phyloP scores from a whole-genome alignment of 2,888 invertebrate species.

The Herminia tarsipennalis region DNA sequence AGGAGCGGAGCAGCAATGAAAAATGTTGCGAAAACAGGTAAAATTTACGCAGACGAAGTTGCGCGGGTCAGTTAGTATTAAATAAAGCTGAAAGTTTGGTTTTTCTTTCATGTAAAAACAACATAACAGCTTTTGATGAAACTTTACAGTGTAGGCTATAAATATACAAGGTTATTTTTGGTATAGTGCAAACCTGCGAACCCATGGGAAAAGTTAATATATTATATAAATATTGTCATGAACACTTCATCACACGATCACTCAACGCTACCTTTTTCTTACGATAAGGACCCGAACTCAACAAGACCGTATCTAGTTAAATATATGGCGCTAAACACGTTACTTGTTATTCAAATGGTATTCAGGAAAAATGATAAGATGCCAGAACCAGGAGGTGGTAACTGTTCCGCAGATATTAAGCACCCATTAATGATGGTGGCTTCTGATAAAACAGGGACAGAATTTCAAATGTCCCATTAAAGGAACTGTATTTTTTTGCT shows the following conservation, averaged over 20 bases:
- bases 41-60: no score
- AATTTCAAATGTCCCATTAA: constrained; percentile 70
- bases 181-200: no score
- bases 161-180: no score
- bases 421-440: constrained; percentile 65
- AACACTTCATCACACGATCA: background rate
- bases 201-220: no score
- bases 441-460: constrained; percentile 68
- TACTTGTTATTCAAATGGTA: constrained; percentile 65
- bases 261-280: background rate
- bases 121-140: no score
- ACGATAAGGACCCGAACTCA: constrained; percentile 3
- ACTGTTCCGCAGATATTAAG: constrained; percentile 66
- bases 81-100: no score
- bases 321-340: constrained; percentile 18
- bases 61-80: no score
- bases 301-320: constrained; percentile 13
- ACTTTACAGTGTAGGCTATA: no score
- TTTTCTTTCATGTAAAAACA: no score
- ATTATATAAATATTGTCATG: no score
- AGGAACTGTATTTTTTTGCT: constrained; percentile 58
- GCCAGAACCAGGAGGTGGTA: constrained; percentile 58
- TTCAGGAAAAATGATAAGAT: constrained; percentile 64
- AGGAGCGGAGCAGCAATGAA: no score
- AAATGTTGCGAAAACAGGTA: no score